Evolutionary conservation across 2,113 vertebrate species (phyloP), one percentile per base, ranked within the genome.

Genomic region (Spea multiplicata): DNA sequence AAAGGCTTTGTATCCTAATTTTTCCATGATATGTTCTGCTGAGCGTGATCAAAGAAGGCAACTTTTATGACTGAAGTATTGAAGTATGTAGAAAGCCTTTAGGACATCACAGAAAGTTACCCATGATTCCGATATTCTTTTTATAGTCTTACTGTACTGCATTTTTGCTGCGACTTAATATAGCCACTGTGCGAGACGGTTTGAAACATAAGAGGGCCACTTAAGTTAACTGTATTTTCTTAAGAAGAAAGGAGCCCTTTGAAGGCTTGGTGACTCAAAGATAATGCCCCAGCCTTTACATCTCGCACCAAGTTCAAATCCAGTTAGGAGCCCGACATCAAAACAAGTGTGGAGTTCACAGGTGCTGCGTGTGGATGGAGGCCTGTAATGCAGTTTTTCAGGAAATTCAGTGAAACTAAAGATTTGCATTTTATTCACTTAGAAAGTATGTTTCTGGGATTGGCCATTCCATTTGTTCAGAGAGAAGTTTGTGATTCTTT

Each of bases 71-170:
- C 81, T 77, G 71, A 88, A 86, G 71, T 82, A 66, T 81, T 79
- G 50, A 83, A 84, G 66, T 73, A 84, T 81, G 83, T 85, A 77
- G 83, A 87, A 86, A 85, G 50, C 83, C 81, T 85, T 76, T 44
- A 79, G 83, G 82, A 80, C 75, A 81, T 86, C 17, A 83, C 8
- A 84, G 67, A 84, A 83, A 83, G 84, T 69, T 62, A 3, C 12
- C 80, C 46, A 52, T 46, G 53, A 53, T 30, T 68, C 50, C 67
- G 66, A 76, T 5, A 16, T 74, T 74, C 3, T 80, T 86, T 86
- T 86, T 47, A 66, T 74, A 84, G 81, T 68, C 82, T 83, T 82
- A 49, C 8, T 66, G 82, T 70, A 84, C 66, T 75, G 8, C 62
- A 7, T 83, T 71, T 75, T 67, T 76, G 75, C 73, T 73, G 44